A percentile compares a stretch with the other conserved stretches of the same genome.
These are phyloP conservation scores for Schizothorax lantsangensis DNA, from an alignment of 2,797 vertebrate species.

Conservation along the genomic window DNA sequence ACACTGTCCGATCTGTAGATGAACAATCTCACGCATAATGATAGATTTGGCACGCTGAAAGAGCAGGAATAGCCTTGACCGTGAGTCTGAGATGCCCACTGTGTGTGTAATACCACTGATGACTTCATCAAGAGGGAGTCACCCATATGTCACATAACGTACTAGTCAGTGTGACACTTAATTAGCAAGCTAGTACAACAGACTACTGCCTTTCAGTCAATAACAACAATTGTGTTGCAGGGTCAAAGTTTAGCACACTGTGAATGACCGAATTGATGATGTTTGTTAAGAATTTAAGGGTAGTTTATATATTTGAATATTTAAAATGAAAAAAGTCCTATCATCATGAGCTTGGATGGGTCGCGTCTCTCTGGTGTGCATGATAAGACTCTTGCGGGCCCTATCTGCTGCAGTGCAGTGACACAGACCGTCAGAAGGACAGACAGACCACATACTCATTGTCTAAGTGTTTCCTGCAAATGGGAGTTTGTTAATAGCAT, in stretches of 20 bases:
- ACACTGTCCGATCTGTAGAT: constrained; percentile 97
- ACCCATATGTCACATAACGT: constrained; percentile 25
- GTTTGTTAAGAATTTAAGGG: not conserved
- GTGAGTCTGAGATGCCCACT: constrained; percentile 4
- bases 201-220: not conserved
- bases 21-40: constrained; percentile 97
- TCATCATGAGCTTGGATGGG: constrained; percentile 13
- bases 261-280: not conserved
- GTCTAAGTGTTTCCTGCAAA: constrained; percentile 27
- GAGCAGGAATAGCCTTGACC: constrained; percentile 62
- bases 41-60: constrained; percentile 54
- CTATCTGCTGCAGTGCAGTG: constrained; percentile 50
- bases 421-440: constrained; percentile 23
- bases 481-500: not conserved
- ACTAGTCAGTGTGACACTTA: not conserved
- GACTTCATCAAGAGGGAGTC: constrained; percentile 72
- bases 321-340: not conserved
- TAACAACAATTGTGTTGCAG: not conserved
- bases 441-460: constrained; percentile 18
- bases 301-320: not conserved
- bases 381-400: constrained; percentile 63
- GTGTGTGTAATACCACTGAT: constrained; percentile 57
- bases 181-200: not conserved
- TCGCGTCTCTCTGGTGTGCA: constrained; percentile 46
- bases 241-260: not conserved